A percentile compares a stretch with the other conserved stretches of the same genome.
Evolutionary conservation across 2,113 vertebrate genomes (phyloP).

Genomic region (Falco punctatus): DNA sequence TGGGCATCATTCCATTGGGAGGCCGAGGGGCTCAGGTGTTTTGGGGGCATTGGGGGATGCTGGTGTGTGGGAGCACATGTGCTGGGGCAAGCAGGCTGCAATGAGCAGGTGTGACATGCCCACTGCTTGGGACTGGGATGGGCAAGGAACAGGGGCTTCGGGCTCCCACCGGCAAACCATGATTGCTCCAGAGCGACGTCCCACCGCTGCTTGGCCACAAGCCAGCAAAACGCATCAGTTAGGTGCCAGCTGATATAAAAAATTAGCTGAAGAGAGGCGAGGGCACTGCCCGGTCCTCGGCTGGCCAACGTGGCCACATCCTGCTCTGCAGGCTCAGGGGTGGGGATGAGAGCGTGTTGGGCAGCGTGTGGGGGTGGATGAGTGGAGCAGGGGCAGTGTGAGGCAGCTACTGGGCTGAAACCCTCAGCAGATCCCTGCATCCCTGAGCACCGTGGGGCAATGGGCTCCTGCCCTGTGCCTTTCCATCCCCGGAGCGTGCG

Average conservation of each 20-base stretch:
- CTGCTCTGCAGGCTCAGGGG: neutral
- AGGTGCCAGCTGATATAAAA: accelerated
- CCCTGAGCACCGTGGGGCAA: accelerated
- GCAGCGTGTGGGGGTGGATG: neutral
- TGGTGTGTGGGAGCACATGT: accelerated
- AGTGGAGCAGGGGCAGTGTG: neutral
- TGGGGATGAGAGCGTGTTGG: neutral
- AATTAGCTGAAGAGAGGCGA: accelerated
- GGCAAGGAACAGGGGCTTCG: neutral
- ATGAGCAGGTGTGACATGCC: neutral
- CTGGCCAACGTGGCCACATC: neutral
- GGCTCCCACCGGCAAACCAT: accelerated
- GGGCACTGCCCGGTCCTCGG: accelerated
- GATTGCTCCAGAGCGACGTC: accelerated
- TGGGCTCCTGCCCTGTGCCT: neutral
- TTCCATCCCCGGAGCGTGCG: accelerated
- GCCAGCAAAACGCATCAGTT: accelerated
- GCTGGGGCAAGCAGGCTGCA: neutral
- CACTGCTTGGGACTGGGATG: neutral
- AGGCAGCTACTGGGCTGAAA: accelerated
- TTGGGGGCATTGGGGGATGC: neutral
- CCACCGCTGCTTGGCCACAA: accelerated
- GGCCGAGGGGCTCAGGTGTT: accelerated
- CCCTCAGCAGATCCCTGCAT: accelerated
- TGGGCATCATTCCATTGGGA: accelerated